Base-by-base conservation (phyloP, 2,888 invertebrate genomes). In the Apotomis turbidana region DNA sequence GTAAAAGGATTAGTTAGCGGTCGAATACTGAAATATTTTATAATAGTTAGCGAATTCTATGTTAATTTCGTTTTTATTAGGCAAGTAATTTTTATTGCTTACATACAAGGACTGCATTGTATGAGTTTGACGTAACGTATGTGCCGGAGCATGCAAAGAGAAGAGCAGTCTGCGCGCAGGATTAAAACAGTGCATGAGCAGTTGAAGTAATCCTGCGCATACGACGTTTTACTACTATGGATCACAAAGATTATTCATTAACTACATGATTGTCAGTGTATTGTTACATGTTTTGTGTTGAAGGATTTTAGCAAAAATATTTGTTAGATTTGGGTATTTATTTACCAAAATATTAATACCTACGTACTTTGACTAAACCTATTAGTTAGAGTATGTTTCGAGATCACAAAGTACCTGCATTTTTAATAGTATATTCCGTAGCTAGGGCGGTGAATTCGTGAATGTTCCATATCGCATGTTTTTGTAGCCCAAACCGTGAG, bases 51-150 rank as follows among this genome's bases (percentile, higher is more conserved):
- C 66, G n/a, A 57, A 51, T 41, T 67, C 57, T 55, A 57, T 38
- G 55, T 67, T 61, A 51, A 67, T 60, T 67, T 55, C 60, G 6
- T 13, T 67, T 67, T 54, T 67, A 71, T 68, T 67, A 51, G 71
- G 61, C 67, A 71, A 67, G 71, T 71, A 51, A 64, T 41, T 60
- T 70, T 57, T 55, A 71, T 62, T 41, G 57, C 61, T 8, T 57
- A 51, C 67, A 71, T 27, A 68, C 71, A 71, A 71, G 71, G 66
- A 55, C 61, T 71, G 71, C 57, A 68, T 67, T 71, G 66, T 66
- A 27, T 46, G 46, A 46, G 64, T 58, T 71, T 71, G 61, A 71
- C 67, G 71, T 71, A 71, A 68, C 51, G 51, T 57, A 61, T 52
- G 46, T 27, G 58, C 51, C 41, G 12, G 66, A 55, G 55, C 66